phyloP scores from a whole-genome alignment of 2,888 invertebrate genomes.

The Anthophora plumipes region DNA sequence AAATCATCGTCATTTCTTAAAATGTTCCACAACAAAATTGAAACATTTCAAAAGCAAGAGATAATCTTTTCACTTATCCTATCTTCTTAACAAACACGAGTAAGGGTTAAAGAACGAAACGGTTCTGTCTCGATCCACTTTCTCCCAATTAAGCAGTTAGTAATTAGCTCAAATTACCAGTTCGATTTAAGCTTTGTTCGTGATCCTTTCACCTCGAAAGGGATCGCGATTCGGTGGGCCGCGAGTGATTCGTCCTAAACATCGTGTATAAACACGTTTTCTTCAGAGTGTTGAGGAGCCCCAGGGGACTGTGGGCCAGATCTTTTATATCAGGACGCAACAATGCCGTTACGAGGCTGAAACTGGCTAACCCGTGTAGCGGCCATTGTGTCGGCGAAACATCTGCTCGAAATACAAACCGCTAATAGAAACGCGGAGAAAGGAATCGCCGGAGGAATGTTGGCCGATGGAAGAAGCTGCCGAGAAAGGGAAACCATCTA shows the following conservation, averaged over 20 bases:
- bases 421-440: conserved; percentile 82
- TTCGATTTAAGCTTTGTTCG: not conserved
- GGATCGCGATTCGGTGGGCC: conserved; percentile 10
- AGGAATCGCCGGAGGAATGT: conserved; percentile 53
- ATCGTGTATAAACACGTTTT: conserved; percentile 47
- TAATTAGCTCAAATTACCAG: not conserved
- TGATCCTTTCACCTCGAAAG: not conserved
- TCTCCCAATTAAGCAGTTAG: not conserved
- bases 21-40: too few species aligned
- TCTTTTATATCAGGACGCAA: conserved; percentile 79
- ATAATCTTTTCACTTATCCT: too few species aligned
- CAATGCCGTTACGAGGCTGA: conserved; percentile 78
- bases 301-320: conserved; percentile 72
- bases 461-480: conserved; percentile 27
- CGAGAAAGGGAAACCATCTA: conserved; percentile 27
- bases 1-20: too few species aligned
- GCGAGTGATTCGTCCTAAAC: conserved; percentile 29
- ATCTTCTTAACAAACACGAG: not conserved
- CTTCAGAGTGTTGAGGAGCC: conserved; percentile 51
- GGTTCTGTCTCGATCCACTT: too few species aligned
- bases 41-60: too few species aligned
- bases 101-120: too few species aligned
- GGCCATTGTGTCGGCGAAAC: conserved; percentile 78
- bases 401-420: conserved; percentile 84
- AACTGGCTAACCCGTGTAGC: conserved; percentile 78